phyloP scores from a whole-genome alignment of 2,797 vertebrate genomes.

The Cirrhinus mrigala region DNA sequence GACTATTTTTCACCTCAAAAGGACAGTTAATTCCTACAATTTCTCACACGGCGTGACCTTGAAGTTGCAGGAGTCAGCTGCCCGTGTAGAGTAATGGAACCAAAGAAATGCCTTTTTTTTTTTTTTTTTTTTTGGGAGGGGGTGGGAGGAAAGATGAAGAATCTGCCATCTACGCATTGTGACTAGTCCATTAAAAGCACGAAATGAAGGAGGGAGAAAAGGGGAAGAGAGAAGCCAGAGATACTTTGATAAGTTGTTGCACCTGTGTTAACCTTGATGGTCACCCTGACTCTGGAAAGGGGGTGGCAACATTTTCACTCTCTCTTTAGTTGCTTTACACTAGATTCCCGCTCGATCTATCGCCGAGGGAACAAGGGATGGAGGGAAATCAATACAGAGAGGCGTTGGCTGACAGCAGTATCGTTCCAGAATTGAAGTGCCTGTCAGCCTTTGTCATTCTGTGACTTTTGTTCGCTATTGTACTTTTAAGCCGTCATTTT shows the following conservation, averaged over 20 bases:
- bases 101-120: slow-evolving; percentile 34
- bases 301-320: slow-evolving; percentile 41
- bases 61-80: slow-evolving; percentile 65
- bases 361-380: slow-evolving; percentile 54
- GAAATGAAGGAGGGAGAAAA: slow-evolving; percentile 69
- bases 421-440: slow-evolving; percentile 95
- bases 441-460: slow-evolving; percentile 95
- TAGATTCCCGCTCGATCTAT: slow-evolving; percentile 54
- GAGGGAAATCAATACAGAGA: slow-evolving; percentile 93
- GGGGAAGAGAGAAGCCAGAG: slow-evolving; percentile 76
- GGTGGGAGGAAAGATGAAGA: slow-evolving; percentile 72
- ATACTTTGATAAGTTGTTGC: slow-evolving; percentile 95
- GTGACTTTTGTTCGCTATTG: slow-evolving; percentile 94
- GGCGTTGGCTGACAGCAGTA: slow-evolving; percentile 84
- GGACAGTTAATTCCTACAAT: slow-evolving; percentile 74
- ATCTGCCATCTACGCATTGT: slow-evolving; percentile 78
- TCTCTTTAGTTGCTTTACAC: slow-evolving; percentile 67
- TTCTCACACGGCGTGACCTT: slow-evolving; percentile 79
- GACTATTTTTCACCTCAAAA: slow-evolving; percentile 77
- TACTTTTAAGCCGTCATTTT: slow-evolving; percentile 96
- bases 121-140: slow-evolving; percentile 47
- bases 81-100: slow-evolving; percentile 68
- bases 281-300: slow-evolving; percentile 74
- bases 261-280: slow-evolving; percentile 96
- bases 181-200: slow-evolving; percentile 89